Base-by-base conservation (phyloP, 2,797 vertebrate genomes). In the Neosilurus mollespiculum region DNA sequence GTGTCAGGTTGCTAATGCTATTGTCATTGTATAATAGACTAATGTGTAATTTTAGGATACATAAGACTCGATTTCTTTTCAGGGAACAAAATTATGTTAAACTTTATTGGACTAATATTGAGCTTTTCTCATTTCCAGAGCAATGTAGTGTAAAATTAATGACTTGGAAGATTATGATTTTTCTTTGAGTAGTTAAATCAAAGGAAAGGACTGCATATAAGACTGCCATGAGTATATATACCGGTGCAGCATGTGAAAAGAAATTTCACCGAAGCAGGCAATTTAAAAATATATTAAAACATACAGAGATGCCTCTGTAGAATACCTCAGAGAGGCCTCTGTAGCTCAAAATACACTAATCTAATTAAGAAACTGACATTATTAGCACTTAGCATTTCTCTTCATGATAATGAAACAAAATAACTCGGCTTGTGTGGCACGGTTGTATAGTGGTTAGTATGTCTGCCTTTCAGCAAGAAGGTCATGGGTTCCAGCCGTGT, bases 281-380 rank as follows among this genome's bases (percentile, higher is more conserved):
- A 89, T 90, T 90, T 91, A 84, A 88, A 86, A 83, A 69, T 86
- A 79, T 91, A 87, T 86, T 86, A 88, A 87, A 90, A 88, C 84
- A 83, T 84, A 80, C 84, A 84, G 86, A 43, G 43, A 43, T 43
- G 43, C 43, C 43, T 43, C 80, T 76, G 85, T 87, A 87, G 43
- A 4, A 81, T 87, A 83, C 85, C 83, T 76, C 37, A 0, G 78
- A 87, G 88, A 86, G 49, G 80, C 37, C 73, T 85, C 59, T 9
- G 53, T 53, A 43, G 37, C 51, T 85, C 77, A 66, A 85, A 87
- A 83, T 77, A 67, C 59, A 4, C 75, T 83, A 64, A 85, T 87
- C 58, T 82, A 84, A 84, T 88, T 76, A 87, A 87, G 83, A 88
- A 86, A 89, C 85, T 85, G 83, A 90, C 84, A 34, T 30, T 72